Base-by-base conservation (phyloP, 2,113 vertebrate species). In the Nannospalax galili region DNA sequence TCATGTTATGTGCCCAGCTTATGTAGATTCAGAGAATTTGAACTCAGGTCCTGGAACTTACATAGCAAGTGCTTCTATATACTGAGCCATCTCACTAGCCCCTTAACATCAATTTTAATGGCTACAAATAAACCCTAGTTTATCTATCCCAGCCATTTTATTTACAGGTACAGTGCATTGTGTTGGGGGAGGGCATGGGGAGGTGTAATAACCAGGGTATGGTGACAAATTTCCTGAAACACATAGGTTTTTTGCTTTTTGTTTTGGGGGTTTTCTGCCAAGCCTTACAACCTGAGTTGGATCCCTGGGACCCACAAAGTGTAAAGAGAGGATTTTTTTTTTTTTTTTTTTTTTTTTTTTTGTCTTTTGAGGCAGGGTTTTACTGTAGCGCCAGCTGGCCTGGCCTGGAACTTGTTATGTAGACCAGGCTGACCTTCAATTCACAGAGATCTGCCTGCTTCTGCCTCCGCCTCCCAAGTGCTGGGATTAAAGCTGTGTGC, bases 61-160 rank as follows among this genome's bases (percentile, higher is more conserved):
- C 3, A 16, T 16, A 28, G 37, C n/a, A 30, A 42, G 56, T 8
- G 58, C 26, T 0, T 48, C 30, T 58, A 58, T 0, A 67, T 2
- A 1, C 45, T 37, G 7, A 19, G n/a, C 35, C 15, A 12, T 3
- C 45, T 70, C 67, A 12, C 37, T 52, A 30, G 45, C 35, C 22
- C 4, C 28, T 84, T 16, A 35, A 48, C n/a, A n/a, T n/a, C n/a
- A n/a, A n/a, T 78, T 92, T 94, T 79, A 87, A 92, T 42, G 79
- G 20, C 52, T 84, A 95, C 58, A 93, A 48, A 94, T 74, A 42
- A 73, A 86, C 81, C 56, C 40, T 22, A 85, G 30, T 42, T 84
- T 48, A 67, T 48, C 48, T 48, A 67, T 45, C 30, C 64, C 30
- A 9, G 40, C 28, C 42, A 48, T 67, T 69, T 92, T 94, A 32